Evolutionary conservation across 1,140 invertebrate species (phyloP).

Genomic region (Aphis gossypii): DNA sequence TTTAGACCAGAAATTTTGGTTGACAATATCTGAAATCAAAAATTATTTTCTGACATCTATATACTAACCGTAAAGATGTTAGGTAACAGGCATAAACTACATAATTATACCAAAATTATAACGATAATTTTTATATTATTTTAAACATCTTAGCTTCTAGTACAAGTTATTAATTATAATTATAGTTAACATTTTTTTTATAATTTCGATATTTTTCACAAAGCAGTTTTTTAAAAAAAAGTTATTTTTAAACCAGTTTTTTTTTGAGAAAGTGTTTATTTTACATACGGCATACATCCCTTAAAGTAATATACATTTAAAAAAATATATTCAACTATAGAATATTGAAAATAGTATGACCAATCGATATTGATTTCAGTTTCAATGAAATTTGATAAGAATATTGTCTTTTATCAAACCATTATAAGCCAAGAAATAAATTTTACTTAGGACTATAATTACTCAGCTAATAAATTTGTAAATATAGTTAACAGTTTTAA

Average conservation of each 20-base stretch:
- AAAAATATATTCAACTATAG: not conserved
- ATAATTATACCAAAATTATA: not conserved
- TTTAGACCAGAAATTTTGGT: not conserved
- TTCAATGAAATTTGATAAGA: not conserved
- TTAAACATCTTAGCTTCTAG: not conserved
- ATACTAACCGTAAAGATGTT: no score
- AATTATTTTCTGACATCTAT: not conserved
- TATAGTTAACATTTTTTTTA: not conserved
- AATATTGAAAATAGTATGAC: not conserved
- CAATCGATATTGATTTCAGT: not conserved
- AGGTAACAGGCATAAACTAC: not conserved
- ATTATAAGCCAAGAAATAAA: not conserved
- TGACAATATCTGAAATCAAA: not conserved
- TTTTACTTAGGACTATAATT: not conserved
- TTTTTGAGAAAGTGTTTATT: not conserved
- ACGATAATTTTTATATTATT: not conserved
- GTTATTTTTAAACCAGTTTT: not conserved
- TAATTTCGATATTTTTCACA: not conserved
- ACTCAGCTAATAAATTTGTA: not conserved
- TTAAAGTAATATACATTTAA: not conserved
- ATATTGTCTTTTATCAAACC: conserved; percentile 24
- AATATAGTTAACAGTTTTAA: conserved; percentile 2
- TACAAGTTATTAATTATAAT: not conserved
- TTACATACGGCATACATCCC: not conserved
- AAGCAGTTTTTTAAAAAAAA: not conserved